A percentile compares a stretch with the other conserved stretches of the same genome.
These are phyloP conservation scores for Anguilla obscura DNA, from an alignment of 2,797 vertebrate species.

Conservation along the genomic window DNA sequence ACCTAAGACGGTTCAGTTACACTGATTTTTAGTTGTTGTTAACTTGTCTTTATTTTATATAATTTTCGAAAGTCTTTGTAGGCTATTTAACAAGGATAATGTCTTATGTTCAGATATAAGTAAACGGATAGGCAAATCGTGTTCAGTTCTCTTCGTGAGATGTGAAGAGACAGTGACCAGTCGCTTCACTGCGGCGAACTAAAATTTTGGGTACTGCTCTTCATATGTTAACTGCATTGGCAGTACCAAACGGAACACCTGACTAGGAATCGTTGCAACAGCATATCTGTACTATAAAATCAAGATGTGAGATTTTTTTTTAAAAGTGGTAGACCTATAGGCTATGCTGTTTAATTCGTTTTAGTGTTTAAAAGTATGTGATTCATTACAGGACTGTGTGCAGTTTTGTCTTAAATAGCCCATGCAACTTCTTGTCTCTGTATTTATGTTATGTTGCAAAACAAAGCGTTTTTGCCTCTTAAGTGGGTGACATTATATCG, in stretches of 20 bases:
- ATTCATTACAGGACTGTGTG: background rate
- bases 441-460: too few species aligned
- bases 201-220: background rate
- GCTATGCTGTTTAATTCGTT: background rate
- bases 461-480: background rate
- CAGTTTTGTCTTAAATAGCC: background rate
- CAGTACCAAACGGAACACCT: background rate
- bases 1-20: background rate
- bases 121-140: background rate
- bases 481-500: background rate
- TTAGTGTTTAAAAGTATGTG: background rate
- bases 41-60: background rate
- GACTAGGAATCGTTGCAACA: background rate
- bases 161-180: background rate
- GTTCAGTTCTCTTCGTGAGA: background rate
- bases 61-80: background rate
- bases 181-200: background rate
- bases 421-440: background rate
- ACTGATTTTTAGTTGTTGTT: background rate
- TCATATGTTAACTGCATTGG: background rate
- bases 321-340: background rate
- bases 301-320: background rate
- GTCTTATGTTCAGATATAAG: background rate
- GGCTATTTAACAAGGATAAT: background rate
- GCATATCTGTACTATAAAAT: background rate